These are phyloP conservation scores for Tachystola acroxantha DNA, from an alignment of 2,888 invertebrate species.

Conservation along the genomic window DNA sequence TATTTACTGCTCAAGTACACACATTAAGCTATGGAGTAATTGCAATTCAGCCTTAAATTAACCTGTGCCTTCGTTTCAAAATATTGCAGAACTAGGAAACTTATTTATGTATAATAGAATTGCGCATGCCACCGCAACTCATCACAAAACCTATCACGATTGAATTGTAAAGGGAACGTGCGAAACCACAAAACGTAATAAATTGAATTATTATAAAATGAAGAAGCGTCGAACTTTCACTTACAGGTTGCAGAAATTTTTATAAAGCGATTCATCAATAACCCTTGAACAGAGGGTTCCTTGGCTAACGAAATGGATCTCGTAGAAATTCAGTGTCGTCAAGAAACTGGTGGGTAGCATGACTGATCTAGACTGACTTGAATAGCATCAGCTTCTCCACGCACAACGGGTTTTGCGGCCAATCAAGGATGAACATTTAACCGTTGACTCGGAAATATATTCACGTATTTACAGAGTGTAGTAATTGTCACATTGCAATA, in stretches of 20 bases:
- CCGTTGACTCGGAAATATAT: too few species aligned
- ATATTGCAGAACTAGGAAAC: slow-evolving; percentile 20
- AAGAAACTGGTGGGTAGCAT: too few species aligned
- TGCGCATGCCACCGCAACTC: slow-evolving; percentile 34
- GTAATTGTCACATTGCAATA: too few species aligned
- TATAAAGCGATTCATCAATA: too few species aligned
- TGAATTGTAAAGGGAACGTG: slow-evolving; percentile 24
- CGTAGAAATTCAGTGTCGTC: too few species aligned
- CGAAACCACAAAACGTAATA: slow-evolving; percentile 22
- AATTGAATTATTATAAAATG: slow-evolving; percentile 23
- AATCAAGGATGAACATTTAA: too few species aligned
- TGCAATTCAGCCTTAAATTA: slow-evolving; percentile 2
- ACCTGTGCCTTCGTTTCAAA: slow-evolving; percentile 3
- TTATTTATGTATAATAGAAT: slow-evolving; percentile 16
- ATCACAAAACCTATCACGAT: slow-evolving; percentile 36
- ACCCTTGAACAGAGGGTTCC: too few species aligned
- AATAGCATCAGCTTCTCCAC: too few species aligned
- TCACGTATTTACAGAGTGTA: too few species aligned
- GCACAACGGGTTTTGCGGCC: too few species aligned
- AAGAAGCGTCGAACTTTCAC: slow-evolving; percentile 27
- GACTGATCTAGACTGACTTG: too few species aligned
- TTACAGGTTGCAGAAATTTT: slow-evolving; percentile 14
- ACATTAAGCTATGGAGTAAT: slow-evolving; percentile 13
- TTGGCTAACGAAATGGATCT: too few species aligned
- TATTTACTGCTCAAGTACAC: slow-evolving; percentile 15